Evolutionary conservation across 2,113 vertebrate species (phyloP).

Genomic region (Scalopus aquaticus): DNA sequence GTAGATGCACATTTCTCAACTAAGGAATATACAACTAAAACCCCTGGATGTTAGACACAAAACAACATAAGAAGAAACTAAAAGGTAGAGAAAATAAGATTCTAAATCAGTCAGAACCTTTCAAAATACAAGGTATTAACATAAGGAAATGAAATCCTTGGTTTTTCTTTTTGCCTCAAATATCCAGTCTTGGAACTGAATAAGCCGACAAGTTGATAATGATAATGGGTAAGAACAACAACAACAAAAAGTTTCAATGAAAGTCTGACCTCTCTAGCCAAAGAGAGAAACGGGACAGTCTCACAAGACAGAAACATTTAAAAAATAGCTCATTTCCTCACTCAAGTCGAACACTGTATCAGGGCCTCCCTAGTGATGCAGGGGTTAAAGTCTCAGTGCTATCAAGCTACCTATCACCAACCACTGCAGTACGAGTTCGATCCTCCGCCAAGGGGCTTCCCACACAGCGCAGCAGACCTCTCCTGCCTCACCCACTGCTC

Average conservation of each 20-base stretch:
- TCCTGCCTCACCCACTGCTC: too few relatives aligned
- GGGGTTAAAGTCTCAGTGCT: too few relatives aligned
- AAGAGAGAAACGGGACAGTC: neutral
- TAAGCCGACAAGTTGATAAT: neutral
- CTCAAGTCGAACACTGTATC: too few relatives aligned
- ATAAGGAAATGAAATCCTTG: neutral
- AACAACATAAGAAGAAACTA: neutral
- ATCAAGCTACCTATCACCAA: too few relatives aligned
- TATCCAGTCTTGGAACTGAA: neutral
- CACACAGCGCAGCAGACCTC: too few relatives aligned
- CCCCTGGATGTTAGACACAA: neutral
- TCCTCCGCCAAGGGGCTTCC: too few relatives aligned
- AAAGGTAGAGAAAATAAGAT: neutral
- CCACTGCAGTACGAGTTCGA: too few relatives aligned
- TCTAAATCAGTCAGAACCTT: neutral
- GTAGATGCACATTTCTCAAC: neutral
- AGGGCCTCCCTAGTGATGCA: too few relatives aligned
- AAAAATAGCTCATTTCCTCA: neutral
- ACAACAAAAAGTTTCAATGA: neutral
- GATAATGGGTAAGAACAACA: neutral
- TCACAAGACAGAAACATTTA: neutral
- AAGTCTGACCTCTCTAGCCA: neutral
- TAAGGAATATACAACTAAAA: neutral
- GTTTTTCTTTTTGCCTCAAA: neutral
- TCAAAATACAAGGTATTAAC: neutral